These are phyloP conservation scores for Temnothorax unifasciatus DNA, from an alignment of 2,888 invertebrate species.

Conservation along the genomic window DNA sequence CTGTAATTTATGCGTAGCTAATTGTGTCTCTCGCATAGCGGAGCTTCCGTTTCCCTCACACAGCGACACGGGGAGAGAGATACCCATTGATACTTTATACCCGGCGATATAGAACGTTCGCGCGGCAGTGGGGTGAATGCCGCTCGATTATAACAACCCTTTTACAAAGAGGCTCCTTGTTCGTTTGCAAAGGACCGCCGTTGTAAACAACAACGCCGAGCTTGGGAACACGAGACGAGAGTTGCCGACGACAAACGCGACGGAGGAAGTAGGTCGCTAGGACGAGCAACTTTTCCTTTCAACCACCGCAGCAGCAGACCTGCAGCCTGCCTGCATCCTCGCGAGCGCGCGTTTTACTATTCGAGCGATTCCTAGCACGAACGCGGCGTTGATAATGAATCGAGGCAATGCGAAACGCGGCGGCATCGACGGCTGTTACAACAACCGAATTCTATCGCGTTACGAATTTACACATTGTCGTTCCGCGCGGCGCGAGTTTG, in stretches of 20 bases:
- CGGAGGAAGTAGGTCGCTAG: constrained; percentile 69
- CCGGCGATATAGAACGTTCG: constrained; percentile 7
- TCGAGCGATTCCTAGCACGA: constrained; percentile 57
- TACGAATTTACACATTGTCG: constrained; percentile 46
- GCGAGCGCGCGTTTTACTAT: constrained; percentile 43
- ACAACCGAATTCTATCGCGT: constrained; percentile 32
- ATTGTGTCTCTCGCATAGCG: constrained; percentile 45
- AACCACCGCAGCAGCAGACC: constrained; percentile 56
- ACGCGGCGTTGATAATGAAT: constrained; percentile 57
- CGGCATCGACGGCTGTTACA: not conserved
- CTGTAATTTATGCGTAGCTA: constrained; percentile 51
- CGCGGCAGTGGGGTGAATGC: constrained; percentile 41
- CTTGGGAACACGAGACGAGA: constrained; percentile 57
- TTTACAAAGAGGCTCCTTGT: constrained; percentile 67
- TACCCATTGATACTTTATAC: constrained; percentile 47
- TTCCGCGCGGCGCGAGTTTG: constrained; percentile 29
- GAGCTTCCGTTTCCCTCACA: constrained; percentile 31
- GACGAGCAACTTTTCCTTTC: constrained; percentile 75
- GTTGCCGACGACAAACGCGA: constrained; percentile 67
- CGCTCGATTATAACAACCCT: constrained; percentile 72
- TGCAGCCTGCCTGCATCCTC: constrained; percentile 44
- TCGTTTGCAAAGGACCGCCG: constrained; percentile 70
- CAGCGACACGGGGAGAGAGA: constrained; percentile 36
- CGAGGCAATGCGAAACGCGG: constrained; percentile 48
- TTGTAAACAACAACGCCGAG: constrained; percentile 68